These are phyloP conservation scores for Glomeris marginata DNA, from an alignment of 2,888 invertebrate species.

Conservation along the genomic window DNA sequence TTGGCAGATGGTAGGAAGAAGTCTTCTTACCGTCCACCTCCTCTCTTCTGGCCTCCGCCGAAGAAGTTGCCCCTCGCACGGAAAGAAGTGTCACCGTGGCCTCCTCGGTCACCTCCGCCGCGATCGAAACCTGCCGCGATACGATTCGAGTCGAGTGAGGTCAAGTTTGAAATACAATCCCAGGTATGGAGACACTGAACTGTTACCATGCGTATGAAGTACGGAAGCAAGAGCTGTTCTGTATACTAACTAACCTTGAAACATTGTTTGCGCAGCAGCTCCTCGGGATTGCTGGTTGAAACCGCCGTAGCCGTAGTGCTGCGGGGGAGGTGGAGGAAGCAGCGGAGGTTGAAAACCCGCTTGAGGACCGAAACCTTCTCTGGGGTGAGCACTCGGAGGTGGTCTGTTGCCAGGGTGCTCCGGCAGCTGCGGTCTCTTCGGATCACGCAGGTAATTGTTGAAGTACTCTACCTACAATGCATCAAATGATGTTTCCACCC, in stretches of 20 bases:
- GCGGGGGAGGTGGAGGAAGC: slow-evolving; percentile 18
- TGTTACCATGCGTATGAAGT: too few relatives aligned
- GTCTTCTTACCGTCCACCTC: slow-evolving; percentile 1
- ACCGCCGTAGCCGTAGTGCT: slow-evolving; percentile 16
- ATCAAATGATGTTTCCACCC: neutral
- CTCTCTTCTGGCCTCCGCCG: neutral
- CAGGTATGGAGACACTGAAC: too few relatives aligned
- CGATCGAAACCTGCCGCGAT: neutral
- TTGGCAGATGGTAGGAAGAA: neutral
- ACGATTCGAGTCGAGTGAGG: too few relatives aligned
- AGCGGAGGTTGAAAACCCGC: slow-evolving; percentile 10
- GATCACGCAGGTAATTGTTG: slow-evolving; percentile 87
- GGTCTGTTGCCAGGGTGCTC: slow-evolving; percentile 55
- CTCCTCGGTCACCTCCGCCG: slow-evolving; percentile 23
- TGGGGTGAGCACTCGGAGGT: slow-evolving; percentile 29
- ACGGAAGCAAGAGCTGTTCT: too few relatives aligned
- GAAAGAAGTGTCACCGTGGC: slow-evolving; percentile 22
- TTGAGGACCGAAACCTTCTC: slow-evolving; percentile 21
- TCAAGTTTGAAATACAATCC: too few relatives aligned
- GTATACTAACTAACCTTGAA: slow-evolving; percentile 2
- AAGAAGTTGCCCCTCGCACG: neutral
- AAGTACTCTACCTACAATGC: slow-evolving; percentile 65
- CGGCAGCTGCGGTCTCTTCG: slow-evolving; percentile 82
- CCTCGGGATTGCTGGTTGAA: slow-evolving; percentile 13
- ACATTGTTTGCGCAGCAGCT: neutral